Percentiles rank a stretch among this genome's conserved stretches.
phyloP scores from a whole-genome alignment of 2,797 vertebrate genomes.

The Neosilurus mollespiculum region DNA sequence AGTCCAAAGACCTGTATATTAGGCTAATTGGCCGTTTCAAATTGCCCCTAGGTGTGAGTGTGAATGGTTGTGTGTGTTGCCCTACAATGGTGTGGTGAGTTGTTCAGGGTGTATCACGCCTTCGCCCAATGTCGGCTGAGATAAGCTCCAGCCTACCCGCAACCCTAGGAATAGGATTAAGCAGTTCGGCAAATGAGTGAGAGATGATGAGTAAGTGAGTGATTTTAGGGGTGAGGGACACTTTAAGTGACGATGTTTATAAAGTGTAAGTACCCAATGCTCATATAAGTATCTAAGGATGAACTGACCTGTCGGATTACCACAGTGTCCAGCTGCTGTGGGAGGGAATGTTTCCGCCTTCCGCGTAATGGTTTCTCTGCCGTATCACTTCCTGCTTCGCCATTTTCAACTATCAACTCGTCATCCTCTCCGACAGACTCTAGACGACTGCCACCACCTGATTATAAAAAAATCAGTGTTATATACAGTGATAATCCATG shows the following conservation, averaged over 20 bases:
- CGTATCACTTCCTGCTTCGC: slow-evolving; percentile 70
- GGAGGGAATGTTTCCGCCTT: slow-evolving; percentile 89
- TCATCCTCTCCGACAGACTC: slow-evolving; percentile 94
- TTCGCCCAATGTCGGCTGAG: no score
- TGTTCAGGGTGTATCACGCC: no score
- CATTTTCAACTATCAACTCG: slow-evolving; percentile 85
- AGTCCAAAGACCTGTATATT: no score
- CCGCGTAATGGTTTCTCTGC: slow-evolving; percentile 77
- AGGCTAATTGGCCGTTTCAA: no score
- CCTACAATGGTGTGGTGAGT: no score
- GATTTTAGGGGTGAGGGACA: background rate
- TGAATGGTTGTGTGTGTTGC: no score
- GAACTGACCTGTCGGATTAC: slow-evolving; percentile 82
- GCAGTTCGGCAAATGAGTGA: no score
- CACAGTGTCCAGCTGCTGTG: slow-evolving; percentile 84
- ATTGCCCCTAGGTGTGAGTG: no score
- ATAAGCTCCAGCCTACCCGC: no score
- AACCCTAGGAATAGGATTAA: no score
- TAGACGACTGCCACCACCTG: slow-evolving; percentile 83
- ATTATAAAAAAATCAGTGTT: background rate
- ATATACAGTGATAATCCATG: background rate
- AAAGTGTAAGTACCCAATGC: background rate
- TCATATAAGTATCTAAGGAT: background rate
- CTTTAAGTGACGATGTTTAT: background rate
- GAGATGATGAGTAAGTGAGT: background rate